Evolutionary conservation across 2,888 invertebrate species (phyloP).

Genomic region (Plemyria rubiginata): DNA sequence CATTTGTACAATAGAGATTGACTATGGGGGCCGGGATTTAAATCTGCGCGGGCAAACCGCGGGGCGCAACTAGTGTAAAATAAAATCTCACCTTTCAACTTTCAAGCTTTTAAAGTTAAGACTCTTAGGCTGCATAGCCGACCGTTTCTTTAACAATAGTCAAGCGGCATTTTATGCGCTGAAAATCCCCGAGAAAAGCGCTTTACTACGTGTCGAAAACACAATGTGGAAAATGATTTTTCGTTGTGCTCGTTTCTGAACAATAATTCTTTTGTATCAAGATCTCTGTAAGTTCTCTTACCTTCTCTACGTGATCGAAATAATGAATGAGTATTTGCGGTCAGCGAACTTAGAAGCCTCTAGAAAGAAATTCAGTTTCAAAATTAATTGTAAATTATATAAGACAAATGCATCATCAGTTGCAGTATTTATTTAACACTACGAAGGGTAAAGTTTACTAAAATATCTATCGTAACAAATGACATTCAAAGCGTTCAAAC

Average conservation of each 20-base stretch:
- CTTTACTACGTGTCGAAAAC: constrained; percentile 16
- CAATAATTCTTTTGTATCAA: constrained; percentile 14
- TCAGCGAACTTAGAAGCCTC: background rate
- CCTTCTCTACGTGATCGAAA: background rate
- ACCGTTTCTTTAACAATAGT: constrained; percentile 15
- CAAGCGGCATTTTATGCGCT: constrained; percentile 8
- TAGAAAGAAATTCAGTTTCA: background rate
- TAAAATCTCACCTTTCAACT: constrained; percentile 2
- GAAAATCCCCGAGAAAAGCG: constrained; percentile 18
- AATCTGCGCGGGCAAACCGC: no score
- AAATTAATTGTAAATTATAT: background rate
- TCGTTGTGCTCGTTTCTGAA: constrained; percentile 6
- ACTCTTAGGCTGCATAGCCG: constrained; percentile 2
- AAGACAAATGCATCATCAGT: no score
- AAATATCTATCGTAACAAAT: no score
- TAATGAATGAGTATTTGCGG: background rate
- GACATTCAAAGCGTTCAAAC: no score
- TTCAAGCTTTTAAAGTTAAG: constrained; percentile 9
- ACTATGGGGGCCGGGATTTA: no score
- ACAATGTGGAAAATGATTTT: constrained; percentile 13
- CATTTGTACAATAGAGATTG: no score
- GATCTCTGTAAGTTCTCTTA: constrained; percentile 5
- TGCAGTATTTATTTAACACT: no score
- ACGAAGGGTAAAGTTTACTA: background rate
- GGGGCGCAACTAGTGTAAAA: no score